Conservation (phyloP, 1,140 invertebrate species). For the Drosophila tristis region DNA sequence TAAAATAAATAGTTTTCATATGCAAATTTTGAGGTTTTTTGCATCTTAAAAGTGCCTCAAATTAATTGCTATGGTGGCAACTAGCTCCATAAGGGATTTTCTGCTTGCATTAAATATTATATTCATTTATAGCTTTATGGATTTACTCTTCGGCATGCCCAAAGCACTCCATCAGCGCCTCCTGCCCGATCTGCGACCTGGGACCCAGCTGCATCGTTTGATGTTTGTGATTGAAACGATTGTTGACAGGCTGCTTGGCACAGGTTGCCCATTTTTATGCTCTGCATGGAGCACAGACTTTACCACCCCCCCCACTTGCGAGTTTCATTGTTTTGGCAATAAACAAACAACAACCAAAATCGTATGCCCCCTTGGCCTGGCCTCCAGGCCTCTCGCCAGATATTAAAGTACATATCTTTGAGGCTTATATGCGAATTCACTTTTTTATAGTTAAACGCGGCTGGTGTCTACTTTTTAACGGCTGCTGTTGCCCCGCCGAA, state of each 20-base stretch:
- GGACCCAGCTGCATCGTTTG: conserved; percentile 31
- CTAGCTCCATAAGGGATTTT: no score
- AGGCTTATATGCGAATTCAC: conserved; percentile 1
- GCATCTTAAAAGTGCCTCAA: background rate
- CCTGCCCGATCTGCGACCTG: background rate
- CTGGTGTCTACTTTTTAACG: conserved; percentile 53
- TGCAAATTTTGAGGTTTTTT: no score
- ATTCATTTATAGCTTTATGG: no score
- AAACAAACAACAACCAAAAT: conserved; percentile 18
- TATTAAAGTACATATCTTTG: conserved; percentile 21
- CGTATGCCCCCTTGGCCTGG: background rate
- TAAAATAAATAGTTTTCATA: no score
- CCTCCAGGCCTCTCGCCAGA: background rate
- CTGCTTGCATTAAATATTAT: no score
- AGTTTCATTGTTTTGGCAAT: conserved; percentile 39
- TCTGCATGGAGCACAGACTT: conserved; percentile 20
- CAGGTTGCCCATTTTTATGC: conserved; percentile 41
- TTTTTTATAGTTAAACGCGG: conserved; percentile 48
- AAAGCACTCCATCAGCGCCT: no score
- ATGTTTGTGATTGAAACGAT: conserved; percentile 25
- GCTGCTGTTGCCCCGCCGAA: conserved; percentile 21
- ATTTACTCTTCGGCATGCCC: no score
- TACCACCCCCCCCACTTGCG: conserved; percentile 26
- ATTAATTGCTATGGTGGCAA: background rate
- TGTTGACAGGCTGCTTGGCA: conserved; percentile 23